A percentile compares a stretch with the other conserved stretches of the same genome.
Evolutionary conservation across 2,113 vertebrate genomes (phyloP).

Genomic region (Capra hircus): DNA sequence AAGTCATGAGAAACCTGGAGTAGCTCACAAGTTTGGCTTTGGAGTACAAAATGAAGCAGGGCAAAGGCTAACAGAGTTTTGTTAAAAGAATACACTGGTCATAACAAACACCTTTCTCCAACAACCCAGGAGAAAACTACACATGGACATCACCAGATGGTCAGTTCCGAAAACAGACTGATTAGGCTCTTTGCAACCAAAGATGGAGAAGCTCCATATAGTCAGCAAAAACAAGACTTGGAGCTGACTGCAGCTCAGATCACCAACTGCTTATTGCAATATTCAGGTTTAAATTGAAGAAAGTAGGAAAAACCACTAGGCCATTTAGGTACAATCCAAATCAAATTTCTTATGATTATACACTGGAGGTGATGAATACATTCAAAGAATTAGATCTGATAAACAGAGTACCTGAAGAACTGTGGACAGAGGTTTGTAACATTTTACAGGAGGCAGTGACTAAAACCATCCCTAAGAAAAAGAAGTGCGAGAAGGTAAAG

Average conservation of each 20-base stretch:
- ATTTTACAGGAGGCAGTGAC: not conserved
- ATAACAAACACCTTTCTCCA: not conserved
- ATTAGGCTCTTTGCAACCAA: not conserved
- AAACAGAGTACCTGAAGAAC: not conserved
- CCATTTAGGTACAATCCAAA: not conserved
- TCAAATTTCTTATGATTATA: not conserved
- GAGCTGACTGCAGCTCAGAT: not conserved
- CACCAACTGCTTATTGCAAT: not conserved
- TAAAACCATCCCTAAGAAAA: not conserved
- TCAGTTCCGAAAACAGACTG: not conserved
- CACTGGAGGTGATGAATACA: not conserved
- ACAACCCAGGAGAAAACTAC: not conserved
- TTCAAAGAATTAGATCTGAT: not conserved
- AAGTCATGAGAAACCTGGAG: not conserved
- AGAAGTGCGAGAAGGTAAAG: not conserved
- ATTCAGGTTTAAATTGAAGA: not conserved
- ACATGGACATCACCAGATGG: not conserved
- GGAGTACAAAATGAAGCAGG: not conserved
- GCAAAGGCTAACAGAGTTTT: not conserved
- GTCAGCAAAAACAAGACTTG: not conserved
- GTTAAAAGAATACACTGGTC: not conserved
- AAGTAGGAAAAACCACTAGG: not conserved
- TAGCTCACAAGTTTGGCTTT: not conserved
- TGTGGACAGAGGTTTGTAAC: not conserved
- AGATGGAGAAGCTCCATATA: not conserved